A percentile compares a stretch with the other conserved stretches of the same genome.
phyloP scores from a whole-genome alignment of 2,888 invertebrate species.

The Lithosia quadra region DNA sequence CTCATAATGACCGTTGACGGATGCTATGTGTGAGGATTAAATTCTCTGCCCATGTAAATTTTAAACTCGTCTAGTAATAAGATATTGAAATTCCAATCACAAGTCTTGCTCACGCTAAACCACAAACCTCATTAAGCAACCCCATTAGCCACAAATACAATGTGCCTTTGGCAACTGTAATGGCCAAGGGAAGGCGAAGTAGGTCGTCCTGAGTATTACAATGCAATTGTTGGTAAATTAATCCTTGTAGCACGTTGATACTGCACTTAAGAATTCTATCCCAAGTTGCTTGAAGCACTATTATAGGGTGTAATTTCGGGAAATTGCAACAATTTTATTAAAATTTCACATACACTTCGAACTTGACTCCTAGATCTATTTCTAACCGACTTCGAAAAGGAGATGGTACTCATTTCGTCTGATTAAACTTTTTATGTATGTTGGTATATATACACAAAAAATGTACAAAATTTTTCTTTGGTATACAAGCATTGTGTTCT shows the following conservation, averaged over 20 bases:
- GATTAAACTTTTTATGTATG: no score
- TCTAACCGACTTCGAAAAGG: no score
- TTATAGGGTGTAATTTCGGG: background rate
- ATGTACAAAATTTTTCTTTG: no score
- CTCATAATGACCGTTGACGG: no score
- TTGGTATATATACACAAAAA: no score
- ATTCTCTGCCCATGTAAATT: no score
- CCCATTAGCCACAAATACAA: constrained; percentile 45
- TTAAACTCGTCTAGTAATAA: background rate
- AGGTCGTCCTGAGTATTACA: constrained; percentile 42
- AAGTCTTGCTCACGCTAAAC: background rate
- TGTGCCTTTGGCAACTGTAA: constrained; percentile 36
- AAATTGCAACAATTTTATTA: background rate
- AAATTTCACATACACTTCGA: background rate
- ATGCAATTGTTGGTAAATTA: constrained; percentile 64
- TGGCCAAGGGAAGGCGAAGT: constrained; percentile 53
- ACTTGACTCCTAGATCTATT: no score
- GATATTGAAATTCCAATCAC: background rate
- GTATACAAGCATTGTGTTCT: no score
- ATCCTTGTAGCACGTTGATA: constrained; percentile 69
- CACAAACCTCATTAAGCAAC: constrained; percentile 14
- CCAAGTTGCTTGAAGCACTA: background rate
- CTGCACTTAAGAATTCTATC: constrained; percentile 49
- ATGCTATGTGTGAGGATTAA: no score
- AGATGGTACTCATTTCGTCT: no score